A percentile compares a stretch with the other conserved stretches of the same genome.
These are phyloP conservation scores for Tetragonula carbonaria DNA, from an alignment of 2,888 invertebrate species.

Conservation along the genomic window DNA sequence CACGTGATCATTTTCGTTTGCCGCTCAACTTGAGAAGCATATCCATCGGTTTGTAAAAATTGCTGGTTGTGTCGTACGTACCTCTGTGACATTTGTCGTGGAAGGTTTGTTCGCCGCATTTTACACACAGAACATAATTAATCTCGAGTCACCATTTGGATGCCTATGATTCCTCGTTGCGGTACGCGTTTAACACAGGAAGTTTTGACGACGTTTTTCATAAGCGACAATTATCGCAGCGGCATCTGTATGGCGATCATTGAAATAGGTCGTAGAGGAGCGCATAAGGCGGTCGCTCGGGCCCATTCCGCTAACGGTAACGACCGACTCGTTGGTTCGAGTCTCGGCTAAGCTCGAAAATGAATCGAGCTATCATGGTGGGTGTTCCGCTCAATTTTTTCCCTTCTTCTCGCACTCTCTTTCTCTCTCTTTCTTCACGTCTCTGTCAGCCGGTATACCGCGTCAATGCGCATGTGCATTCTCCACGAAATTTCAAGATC, in stretches of 20 bases:
- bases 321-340: slow-evolving; percentile 81
- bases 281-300: slow-evolving; percentile 68
- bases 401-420: slow-evolving; percentile 43
- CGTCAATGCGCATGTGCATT: slow-evolving; percentile 69
- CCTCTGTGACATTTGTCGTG: neutral
- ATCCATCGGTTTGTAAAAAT: neutral
- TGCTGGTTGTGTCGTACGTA: too few relatives aligned
- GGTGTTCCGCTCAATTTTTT: slow-evolving; percentile 63
- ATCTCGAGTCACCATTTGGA: slow-evolving; percentile 23
- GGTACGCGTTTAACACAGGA: neutral
- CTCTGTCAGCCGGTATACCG: neutral
- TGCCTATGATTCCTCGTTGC: neutral
- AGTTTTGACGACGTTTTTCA: slow-evolving; percentile 5
- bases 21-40: neutral
- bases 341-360: slow-evolving; percentile 81
- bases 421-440: slow-evolving; percentile 35
- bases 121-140: neutral
- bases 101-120: neutral
- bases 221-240: slow-evolving; percentile 82
- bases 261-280: slow-evolving; percentile 82
- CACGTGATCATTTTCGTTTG: neutral
- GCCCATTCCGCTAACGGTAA: slow-evolving; percentile 84
- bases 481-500: slow-evolving; percentile 53
- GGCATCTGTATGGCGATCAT: slow-evolving; percentile 83
- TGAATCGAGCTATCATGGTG: slow-evolving; percentile 76